phyloP scores from a whole-genome alignment of 2,888 invertebrate genomes.

The Melipona beecheii region DNA sequence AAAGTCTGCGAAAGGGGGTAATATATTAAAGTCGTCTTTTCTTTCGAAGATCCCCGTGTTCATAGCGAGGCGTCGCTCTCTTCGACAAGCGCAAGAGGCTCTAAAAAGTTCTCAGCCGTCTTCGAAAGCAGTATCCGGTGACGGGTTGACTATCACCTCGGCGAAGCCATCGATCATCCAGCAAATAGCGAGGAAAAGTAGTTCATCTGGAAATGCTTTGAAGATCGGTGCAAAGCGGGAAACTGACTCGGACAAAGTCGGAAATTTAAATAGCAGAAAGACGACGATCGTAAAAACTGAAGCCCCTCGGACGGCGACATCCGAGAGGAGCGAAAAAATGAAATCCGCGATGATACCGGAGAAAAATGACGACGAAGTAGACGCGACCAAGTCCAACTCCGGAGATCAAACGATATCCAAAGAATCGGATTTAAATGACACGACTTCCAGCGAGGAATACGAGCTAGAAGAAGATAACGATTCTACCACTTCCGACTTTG shows the following conservation, averaged over 20 bases:
- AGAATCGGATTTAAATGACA: slow-evolving; percentile 36
- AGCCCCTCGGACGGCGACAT: too few species aligned
- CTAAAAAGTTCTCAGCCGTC: slow-evolving; percentile 11
- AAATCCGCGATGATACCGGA: neutral
- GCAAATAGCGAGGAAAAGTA: slow-evolving; percentile 49
- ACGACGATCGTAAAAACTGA: neutral
- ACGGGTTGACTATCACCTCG: slow-evolving; percentile 72
- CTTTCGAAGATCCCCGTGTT: slow-evolving; percentile 61
- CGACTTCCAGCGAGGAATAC: slow-evolving; percentile 42
- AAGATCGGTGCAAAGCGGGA: neutral
- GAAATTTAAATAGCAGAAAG: neutral
- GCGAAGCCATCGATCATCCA: slow-evolving; percentile 67
- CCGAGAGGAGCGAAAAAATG: neutral
- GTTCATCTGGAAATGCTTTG: slow-evolving; percentile 16
- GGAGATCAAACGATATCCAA: neutral
- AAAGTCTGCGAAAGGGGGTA: neutral
- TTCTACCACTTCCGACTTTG: slow-evolving; percentile 51
- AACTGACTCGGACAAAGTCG: neutral
- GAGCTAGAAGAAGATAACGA: slow-evolving; percentile 39
- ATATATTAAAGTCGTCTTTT: slow-evolving; percentile 25
- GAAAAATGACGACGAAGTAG: neutral
- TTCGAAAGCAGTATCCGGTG: neutral
- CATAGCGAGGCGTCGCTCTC: slow-evolving; percentile 13
- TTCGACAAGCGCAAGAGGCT: neutral
- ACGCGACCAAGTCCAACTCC: neutral